phyloP scores from a whole-genome alignment of 2,888 invertebrate genomes.

The Dryadula phaetusa region DNA sequence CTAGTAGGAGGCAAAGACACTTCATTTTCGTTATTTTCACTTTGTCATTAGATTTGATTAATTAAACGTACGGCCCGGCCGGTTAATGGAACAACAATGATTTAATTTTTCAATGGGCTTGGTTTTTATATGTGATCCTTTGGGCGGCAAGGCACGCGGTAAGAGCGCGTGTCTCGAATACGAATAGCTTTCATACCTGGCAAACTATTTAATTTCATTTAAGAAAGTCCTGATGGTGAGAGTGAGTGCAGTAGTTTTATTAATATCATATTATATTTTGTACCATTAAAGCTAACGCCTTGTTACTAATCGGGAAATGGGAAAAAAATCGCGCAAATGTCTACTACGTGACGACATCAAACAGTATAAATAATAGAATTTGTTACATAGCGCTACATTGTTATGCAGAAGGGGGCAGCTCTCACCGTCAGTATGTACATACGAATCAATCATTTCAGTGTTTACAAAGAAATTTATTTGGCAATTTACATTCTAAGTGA shows the following conservation, averaged over 20 bases:
- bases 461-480: slow-evolving; percentile 48
- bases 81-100: slow-evolving; percentile 83
- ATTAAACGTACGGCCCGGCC: slow-evolving; percentile 75
- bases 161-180: slow-evolving; percentile 65
- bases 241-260: slow-evolving; percentile 57
- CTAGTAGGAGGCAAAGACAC: slow-evolving; percentile 81
- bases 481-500: slow-evolving; percentile 41
- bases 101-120: slow-evolving; percentile 86
- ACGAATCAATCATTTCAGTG: slow-evolving; percentile 56
- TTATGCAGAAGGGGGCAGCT: slow-evolving; percentile 54
- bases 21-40: slow-evolving; percentile 73
- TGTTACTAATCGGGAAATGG: not conserved
- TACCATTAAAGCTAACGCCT: not conserved
- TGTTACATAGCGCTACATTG: slow-evolving; percentile 50
- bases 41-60: slow-evolving; percentile 77
- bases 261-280: slow-evolving; percentile 42
- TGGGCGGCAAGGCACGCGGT: slow-evolving; percentile 81
- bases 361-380: slow-evolving; percentile 29
- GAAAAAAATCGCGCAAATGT: not conserved
- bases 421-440: slow-evolving; percentile 59
- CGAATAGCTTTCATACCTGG: slow-evolving; percentile 72
- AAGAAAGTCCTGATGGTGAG: slow-evolving; percentile 81
- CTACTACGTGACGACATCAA: slow-evolving; percentile 3
- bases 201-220: slow-evolving; percentile 79
- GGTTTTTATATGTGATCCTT: slow-evolving; percentile 86